phyloP scores from a whole-genome alignment of 2,888 invertebrate species.

The Machimus atricapillus region DNA sequence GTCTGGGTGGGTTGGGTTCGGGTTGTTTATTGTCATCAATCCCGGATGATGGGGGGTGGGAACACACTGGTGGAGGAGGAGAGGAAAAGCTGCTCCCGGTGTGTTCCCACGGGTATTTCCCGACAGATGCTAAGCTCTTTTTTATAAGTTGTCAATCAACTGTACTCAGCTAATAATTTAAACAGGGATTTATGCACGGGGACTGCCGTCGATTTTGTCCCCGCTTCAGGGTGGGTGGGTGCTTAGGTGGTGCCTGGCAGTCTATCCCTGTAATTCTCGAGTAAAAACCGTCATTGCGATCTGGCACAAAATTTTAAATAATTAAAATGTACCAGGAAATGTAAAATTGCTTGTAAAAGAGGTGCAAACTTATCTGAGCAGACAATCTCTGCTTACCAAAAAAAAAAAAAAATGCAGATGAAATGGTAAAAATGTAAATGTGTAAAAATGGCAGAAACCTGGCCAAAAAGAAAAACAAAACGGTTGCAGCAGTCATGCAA shows the following conservation, averaged over 20 bases:
- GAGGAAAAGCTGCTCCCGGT: neutral
- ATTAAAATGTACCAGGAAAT: neutral
- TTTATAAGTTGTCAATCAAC: constrained; percentile 21
- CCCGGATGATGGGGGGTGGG: neutral
- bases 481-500: neutral
- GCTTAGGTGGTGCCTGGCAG: neutral
- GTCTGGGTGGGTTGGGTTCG: neutral
- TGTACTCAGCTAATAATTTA: neutral
- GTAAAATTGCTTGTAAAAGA: neutral
- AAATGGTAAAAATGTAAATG: neutral
- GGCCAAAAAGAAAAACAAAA: neutral
- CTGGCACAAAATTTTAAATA: neutral
- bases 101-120: constrained; percentile 32
- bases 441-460: neutral
- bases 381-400: neutral
- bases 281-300: neutral
- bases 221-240: neutral
- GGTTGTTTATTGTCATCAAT: constrained; percentile 22
- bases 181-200: neutral
- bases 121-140: neutral
- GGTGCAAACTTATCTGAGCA: neutral
- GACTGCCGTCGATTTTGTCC: neutral
- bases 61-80: neutral
- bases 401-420: neutral
- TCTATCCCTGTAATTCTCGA: neutral